Percentiles rank a stretch among this genome's conserved stretches.
Evolutionary conservation across 2,797 vertebrate species (phyloP).

Genomic region (Rhabdomys pumilio): DNA sequence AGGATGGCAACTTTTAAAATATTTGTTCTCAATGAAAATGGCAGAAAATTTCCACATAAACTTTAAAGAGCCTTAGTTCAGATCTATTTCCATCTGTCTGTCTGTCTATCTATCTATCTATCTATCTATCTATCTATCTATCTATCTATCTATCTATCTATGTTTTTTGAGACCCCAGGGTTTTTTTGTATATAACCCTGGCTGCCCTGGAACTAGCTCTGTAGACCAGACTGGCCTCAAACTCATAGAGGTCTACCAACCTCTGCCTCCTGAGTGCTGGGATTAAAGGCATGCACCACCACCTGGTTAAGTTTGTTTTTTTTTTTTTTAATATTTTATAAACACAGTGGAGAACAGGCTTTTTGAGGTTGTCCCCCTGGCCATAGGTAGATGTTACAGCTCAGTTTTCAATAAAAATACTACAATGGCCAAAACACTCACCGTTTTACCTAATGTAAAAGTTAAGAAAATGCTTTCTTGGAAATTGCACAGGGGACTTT

Average conservation of each 20-base stretch:
- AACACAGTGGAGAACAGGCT: neutral
- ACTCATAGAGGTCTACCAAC: too few relatives aligned
- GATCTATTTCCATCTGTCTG: neutral
- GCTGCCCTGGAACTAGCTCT: neutral
- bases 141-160: neutral
- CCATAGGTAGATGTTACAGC: neutral
- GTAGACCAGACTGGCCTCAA: neutral
- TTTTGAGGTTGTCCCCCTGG: constrained; percentile 2
- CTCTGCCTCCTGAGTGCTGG: neutral
- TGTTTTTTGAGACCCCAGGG: neutral
- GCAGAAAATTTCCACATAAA: neutral
- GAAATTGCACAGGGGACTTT: constrained; percentile 55
- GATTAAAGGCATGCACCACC: neutral
- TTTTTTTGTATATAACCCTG: neutral
- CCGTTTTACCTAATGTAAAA: constrained; percentile 39
- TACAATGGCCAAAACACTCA: neutral
- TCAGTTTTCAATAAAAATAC: neutral
- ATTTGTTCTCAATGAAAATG: neutral
- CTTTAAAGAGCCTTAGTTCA: constrained; percentile 8
- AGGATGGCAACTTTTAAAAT: neutral
- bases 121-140: neutral
- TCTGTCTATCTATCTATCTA: neutral
- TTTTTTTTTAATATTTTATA: neutral
- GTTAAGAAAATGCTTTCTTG: constrained; percentile 62
- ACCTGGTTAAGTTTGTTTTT: neutral